Evolutionary conservation across 2,797 vertebrate species (phyloP).

Genomic region (Bradypus variegatus): DNA sequence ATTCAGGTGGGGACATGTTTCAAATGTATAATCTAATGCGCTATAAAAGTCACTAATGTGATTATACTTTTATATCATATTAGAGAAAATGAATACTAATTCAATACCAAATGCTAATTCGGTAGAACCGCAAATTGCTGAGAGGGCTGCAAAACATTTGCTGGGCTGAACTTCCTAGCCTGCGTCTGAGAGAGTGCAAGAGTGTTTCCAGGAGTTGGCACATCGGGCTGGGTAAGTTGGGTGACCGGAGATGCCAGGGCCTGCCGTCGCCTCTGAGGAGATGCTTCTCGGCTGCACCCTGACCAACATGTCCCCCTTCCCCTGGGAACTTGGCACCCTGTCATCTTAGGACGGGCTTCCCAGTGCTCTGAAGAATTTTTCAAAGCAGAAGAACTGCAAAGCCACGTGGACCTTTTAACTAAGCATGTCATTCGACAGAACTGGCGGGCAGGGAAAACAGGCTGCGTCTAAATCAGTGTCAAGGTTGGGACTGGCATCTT

Average conservation of each 20-base stretch:
- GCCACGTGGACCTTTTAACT: background rate
- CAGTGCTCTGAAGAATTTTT: background rate
- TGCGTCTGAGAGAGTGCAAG: background rate
- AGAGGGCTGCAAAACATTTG: conserved; percentile 71
- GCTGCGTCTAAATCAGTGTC: background rate
- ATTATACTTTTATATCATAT: conserved; percentile 78
- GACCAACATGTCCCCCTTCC: background rate
- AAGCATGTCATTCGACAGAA: background rate
- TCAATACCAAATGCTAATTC: conserved; percentile 76
- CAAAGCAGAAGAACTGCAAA: background rate
- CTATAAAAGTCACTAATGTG: conserved; percentile 76
- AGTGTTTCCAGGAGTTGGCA: background rate
- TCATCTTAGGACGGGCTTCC: background rate
- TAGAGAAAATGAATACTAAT: conserved; percentile 78
- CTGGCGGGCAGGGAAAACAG: background rate
- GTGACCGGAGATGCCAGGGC: background rate
- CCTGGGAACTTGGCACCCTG: background rate
- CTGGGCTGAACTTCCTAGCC: conserved; percentile 35
- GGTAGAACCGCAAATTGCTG: conserved; percentile 74
- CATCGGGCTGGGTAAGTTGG: background rate
- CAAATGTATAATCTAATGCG: conserved; percentile 69
- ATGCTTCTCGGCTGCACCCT: background rate
- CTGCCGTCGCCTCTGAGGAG: background rate
- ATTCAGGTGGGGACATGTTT: conserved; percentile 48
- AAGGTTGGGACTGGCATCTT: background rate